phyloP scores from a whole-genome alignment of 2,113 vertebrate genomes.

The Ctenodactylus gundi region DNA sequence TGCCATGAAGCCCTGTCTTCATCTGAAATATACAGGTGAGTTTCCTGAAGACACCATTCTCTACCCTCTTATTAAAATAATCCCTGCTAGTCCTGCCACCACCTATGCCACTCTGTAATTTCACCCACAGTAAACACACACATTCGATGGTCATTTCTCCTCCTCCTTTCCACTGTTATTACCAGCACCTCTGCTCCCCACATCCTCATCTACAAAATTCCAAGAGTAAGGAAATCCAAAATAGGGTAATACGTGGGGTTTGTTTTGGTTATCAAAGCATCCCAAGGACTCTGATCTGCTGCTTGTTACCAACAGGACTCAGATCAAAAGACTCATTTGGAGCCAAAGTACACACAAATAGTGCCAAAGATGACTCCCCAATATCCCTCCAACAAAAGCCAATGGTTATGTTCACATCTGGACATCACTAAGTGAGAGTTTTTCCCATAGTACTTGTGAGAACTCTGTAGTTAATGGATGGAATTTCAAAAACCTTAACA shows the following conservation, averaged over 20 bases:
- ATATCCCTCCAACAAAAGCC: constrained; percentile 2
- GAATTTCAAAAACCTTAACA: constrained; percentile 1
- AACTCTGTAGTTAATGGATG: not conserved
- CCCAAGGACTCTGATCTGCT: not conserved
- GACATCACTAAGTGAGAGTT: constrained; percentile 24
- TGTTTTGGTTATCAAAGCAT: constrained; percentile 29
- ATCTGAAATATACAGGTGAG: not conserved
- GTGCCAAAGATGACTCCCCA: not conserved
- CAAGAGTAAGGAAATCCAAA: not conserved
- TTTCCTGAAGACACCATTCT: not conserved
- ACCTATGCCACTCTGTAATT: not conserved
- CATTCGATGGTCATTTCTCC: not conserved
- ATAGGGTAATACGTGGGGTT: not conserved
- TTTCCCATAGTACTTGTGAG: not conserved
- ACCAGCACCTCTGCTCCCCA: not conserved
- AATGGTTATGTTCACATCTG: not conserved
- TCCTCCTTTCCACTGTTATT: not conserved
- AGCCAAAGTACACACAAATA: not conserved
- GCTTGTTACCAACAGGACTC: not conserved
- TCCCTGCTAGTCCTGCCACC: not conserved
- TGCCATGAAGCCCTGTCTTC: not conserved
- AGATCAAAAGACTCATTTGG: constrained; percentile 5
- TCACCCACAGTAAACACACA: not conserved
- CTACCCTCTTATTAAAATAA: not conserved
- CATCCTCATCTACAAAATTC: not conserved